Base-by-base conservation (phyloP, 2,888 invertebrate genomes). In the Ariolimax columbianus region DNA sequence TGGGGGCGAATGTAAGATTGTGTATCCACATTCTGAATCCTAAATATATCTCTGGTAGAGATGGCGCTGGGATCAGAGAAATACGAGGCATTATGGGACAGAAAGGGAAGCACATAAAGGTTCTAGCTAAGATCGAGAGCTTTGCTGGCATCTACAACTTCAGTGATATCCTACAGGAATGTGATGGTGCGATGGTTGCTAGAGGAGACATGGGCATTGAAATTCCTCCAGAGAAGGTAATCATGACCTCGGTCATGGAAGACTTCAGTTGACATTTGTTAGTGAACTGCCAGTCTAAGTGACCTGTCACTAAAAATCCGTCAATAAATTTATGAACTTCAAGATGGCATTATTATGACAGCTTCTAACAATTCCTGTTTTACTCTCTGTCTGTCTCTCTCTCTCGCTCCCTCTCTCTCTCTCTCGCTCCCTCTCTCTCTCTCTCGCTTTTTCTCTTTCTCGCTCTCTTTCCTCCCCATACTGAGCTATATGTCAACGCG, bases 111-210 rank as follows among this genome's bases (percentile, higher is more conserved):
- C 96, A 97, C 92, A 99, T 99, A 90, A 96, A 97, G 94, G 97
- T 99, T 92, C 98, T 99, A 92, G 97, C 99, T 86, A 99, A 99
- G 95, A 98, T 99, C 91, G 99, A 99, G 95, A 99, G 99, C 95
- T 98, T 98, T 93, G 98, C 99, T 95, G 99, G 99, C 82, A 94
- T 94, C 19, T 91, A 92, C 89, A 92, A 91, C 87, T 95, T 99
- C 88, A 98, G 99, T 94, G 97, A 98, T 93, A 99, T 99, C 91
- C 97, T 99, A 92, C 95, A 95, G 75, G 97, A 96, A n/a, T 97
- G 98, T 0, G 99, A 99, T 94, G 99, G 99, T 90, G 97, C 99
- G 86, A 98, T 99, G 98, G 98, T 99, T 0, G 99, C 99, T 38
- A 96, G 99, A 89, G 99, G 99, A 91, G 99, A 99, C 94, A 95